Evolutionary conservation across 2,113 vertebrate species (phyloP), one percentile per base, ranked within the genome.

Genomic region (Mohoua ochrocephala): DNA sequence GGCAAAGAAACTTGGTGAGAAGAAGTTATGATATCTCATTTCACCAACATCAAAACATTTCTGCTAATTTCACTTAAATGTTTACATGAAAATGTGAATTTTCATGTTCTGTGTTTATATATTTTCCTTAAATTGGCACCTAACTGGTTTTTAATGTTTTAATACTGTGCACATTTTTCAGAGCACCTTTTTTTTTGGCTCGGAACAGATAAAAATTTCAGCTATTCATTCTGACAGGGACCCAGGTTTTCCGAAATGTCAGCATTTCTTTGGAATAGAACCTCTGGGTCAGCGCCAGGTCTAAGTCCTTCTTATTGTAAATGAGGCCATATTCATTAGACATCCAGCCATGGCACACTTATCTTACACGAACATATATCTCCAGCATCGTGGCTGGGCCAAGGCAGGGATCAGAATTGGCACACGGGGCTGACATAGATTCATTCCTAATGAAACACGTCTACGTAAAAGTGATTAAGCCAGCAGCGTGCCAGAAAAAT

Each of bases 261-360:
- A 96, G 94, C 93, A 93, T 76, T 95, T 96, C 78, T 82, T 93
- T 86, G 68, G 85, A 97, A 87, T 10, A 96, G 60, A 93, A 91
- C 75, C 35, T 41, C 91, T 96, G 92, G 88, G 60, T 64, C 0
- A 1, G 11, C 91, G 96, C 93, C 93, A 96, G 88, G 69, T 52
- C 74, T 73, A 60, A 87, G 89, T 89, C 87, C 68, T 95, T 80
- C 88, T 92, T 64, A 71, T 95, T 91, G 71, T 65, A 91, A 96
- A 96, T 96, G 96, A 93, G 91, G 68, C 91, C 44, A 65, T 87
- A 93, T 78, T 92, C 96, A 91, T 96, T 95, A 96, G 91, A 81
- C 65, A 93, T 39, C 77, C 93, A 95, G 56, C 82, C 93, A 92
- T 64, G 88, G 86, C 86, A 91, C 77, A 92, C 91, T 96, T 92